Percentiles rank a stretch among this genome's conserved stretches.
Conservation (phyloP, 2,888 invertebrate genomes). For the Drosophila mayaguana region DNA sequence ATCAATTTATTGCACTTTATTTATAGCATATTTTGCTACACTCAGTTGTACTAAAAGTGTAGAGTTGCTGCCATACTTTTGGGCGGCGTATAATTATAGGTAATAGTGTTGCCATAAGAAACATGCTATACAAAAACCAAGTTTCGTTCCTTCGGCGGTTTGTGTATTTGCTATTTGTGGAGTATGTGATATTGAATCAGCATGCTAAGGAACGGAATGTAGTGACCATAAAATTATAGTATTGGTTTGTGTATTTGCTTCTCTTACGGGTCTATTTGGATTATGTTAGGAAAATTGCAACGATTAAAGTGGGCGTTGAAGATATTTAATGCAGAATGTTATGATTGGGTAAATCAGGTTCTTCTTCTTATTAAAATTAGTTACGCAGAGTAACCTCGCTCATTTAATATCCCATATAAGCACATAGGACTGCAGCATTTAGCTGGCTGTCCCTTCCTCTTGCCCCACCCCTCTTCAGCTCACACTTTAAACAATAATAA, state of each 20-base stretch:
- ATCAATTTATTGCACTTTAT: neutral
- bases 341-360: neutral
- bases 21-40: constrained; percentile 29
- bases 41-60: constrained; percentile 2
- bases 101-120: neutral
- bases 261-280: neutral
- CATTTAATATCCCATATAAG: neutral
- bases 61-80: constrained; percentile 36
- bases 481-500: constrained; percentile 44
- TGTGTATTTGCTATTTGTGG: neutral
- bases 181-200: neutral
- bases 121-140: constrained; percentile 16
- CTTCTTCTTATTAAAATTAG: neutral
- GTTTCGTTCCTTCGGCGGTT: constrained; percentile 11
- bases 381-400: neutral
- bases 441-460: neutral
- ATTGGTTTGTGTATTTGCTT: neutral
- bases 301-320: neutral
- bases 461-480: neutral
- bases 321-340: neutral
- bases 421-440: neutral
- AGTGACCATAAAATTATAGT: neutral
- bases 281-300: neutral
- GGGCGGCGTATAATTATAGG: neutral
- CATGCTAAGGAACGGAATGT: neutral